A percentile compares a stretch with the other conserved stretches of the same genome.
phyloP scores from a whole-genome alignment of 2,888 invertebrate species.

The Pyrgus malvae region DNA sequence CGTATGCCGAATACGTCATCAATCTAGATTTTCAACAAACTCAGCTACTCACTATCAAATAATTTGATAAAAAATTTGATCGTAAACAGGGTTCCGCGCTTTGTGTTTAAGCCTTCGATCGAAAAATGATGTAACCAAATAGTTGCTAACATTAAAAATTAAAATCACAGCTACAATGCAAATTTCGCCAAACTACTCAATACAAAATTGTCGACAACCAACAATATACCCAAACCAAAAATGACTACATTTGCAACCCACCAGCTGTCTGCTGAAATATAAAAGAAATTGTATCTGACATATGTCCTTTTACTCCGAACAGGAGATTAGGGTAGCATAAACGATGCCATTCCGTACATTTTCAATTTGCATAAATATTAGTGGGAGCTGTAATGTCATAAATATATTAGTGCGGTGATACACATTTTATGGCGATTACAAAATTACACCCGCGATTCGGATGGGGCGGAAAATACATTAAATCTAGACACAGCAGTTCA shows the following conservation, averaged over 20 bases:
- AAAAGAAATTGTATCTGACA: conserved; percentile 48
- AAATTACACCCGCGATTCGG: conserved; percentile 62
- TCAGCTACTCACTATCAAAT: no score
- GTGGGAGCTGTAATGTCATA: conserved; percentile 74
- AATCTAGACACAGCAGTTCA: neutral
- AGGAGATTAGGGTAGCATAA: conserved; percentile 69
- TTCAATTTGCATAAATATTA: conserved; percentile 83
- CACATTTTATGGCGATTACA: conserved; percentile 81
- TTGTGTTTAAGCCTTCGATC: no score
- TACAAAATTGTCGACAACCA: neutral
- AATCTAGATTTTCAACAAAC: no score
- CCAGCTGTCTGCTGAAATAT: conserved; percentile 29
- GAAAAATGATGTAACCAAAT: no score
- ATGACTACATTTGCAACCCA: neutral
- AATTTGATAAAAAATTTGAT: no score
- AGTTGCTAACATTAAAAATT: no score
- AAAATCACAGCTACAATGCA: no score
- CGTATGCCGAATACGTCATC: no score
- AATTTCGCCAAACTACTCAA: neutral
- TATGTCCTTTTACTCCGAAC: conserved; percentile 58
- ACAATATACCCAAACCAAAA: neutral
- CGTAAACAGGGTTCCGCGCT: no score
- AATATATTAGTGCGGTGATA: conserved; percentile 80
- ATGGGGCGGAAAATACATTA: conserved; percentile 49
- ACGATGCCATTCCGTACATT: conserved; percentile 74